phyloP scores from a whole-genome alignment of 2,797 vertebrate species.

The Hipposideros larvatus region DNA sequence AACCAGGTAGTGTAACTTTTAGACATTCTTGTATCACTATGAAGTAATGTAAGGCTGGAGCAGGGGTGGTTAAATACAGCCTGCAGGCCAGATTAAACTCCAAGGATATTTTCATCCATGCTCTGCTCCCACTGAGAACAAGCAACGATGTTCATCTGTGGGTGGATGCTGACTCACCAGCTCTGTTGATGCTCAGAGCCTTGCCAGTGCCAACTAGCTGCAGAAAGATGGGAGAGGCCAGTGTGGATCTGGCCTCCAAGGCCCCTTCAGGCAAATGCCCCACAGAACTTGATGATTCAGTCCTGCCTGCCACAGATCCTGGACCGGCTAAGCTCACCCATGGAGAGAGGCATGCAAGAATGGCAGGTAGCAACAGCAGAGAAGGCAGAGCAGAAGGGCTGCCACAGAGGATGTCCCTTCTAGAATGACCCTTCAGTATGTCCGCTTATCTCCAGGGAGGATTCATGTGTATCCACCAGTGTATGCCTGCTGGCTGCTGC shows the following conservation, averaged over 20 bases:
- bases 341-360: background rate
- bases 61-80: slow-evolving; percentile 33
- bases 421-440: background rate
- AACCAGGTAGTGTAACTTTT: slow-evolving; percentile 15
- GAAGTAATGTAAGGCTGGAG: slow-evolving; percentile 41
- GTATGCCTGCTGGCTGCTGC: background rate
- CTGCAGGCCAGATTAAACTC: slow-evolving; percentile 47
- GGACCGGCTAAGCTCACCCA: background rate
- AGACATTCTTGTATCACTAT: slow-evolving; percentile 22
- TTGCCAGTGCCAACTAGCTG: background rate
- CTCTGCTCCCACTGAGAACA: slow-evolving; percentile 20
- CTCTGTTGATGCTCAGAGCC: background rate
- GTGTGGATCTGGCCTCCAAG: background rate
- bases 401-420: background rate
- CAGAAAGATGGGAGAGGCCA: background rate
- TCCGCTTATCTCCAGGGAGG: background rate
- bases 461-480: no score
- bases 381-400: background rate
- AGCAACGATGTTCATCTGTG: slow-evolving; percentile 18
- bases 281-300: background rate
- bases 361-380: background rate
- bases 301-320: background rate
- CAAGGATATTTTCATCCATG: background rate
- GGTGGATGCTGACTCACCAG: background rate
- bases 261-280: background rate